Evolutionary conservation across 2,797 vertebrate genomes (phyloP), one percentile per base, ranked within the genome.

Genomic region (Epinephelus coioides): DNA sequence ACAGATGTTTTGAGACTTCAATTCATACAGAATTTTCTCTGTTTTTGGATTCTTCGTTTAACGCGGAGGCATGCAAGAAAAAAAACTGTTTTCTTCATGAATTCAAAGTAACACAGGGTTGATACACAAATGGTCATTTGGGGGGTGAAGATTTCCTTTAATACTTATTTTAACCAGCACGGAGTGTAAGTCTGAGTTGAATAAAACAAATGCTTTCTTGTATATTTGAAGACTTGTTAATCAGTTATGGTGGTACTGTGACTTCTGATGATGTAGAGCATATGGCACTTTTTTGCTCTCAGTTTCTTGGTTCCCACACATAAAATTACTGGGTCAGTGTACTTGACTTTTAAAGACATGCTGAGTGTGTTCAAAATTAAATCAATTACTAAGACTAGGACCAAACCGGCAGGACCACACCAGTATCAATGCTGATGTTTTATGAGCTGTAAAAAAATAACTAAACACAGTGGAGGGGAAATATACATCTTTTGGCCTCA

Each of bases 371-470:
- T 86, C 61, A 85, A 79, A 83, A 77, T 78, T 56, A 79, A 90
- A 82, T 88, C 80, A 83, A 79, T 86, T 75, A 85, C 83, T 73
- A 73, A 67, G 64, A 76, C 46, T 59, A 25, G 23, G 46, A 85
- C 77, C 73, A 82, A 80, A 81, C 38, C 1, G 19, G 71, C 73
- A 84, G 76, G 83, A 82, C 89, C 93, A 92, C 91, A 90, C 89
- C 85, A 88, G 86, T 63, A 90, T 91, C 85, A 91, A 89, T 86
- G 78, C 79, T 90, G 80, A 84, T 75, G 62, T 89, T 91, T 88
- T 76, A 87, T 69, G 84, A 87, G 79, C 85, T 85, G 83, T 83
- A 76, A 83, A 92, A 34, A 79, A 80, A 59, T 73, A 86, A 77
- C 79, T 79, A 89, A 91, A 92, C 87, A 84, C 44, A 71, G 73